Evolutionary conservation across 2,888 invertebrate genomes (phyloP), one percentile per base, ranked within the genome.

Genomic region (Ditylenchus weischeri): DNA sequence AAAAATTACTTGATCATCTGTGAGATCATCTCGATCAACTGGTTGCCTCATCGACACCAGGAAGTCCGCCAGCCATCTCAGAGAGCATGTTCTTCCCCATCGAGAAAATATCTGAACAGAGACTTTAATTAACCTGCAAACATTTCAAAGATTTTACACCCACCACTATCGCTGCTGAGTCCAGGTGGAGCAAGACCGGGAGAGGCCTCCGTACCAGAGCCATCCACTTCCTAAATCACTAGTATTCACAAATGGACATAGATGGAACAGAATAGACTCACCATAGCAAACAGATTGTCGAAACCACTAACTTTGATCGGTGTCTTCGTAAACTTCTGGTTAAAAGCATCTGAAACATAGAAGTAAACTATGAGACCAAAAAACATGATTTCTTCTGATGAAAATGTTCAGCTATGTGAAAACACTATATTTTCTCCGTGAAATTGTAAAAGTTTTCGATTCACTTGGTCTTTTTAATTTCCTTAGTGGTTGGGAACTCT

Each of bases 11-110:
- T 92, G 90, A 93, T 92, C 43, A 98, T 96, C 88, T 98, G 96
- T 5, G 95, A 92, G 85, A 96, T n/a, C n/a, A n/a, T n/a, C n/a
- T n/a, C n/a, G n/a, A n/a, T n/a, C n/a, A 98, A 84, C 95, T 95
- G 92, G 98, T 96, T 35, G 98, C 96, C 85, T 99, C 98, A 86
- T 99, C 98, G 82, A 98, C 96, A 54, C 98, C 98, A 62, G 98
- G 98, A 83, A 99, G 91, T 11, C 95, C 93, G 57, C 93, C 92
- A 50, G 96, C 88, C 78, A 98, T 89, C 85, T 96, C 96, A 85
- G 93, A 91, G 87, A 96, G 89, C 60, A 96, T 86, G 62, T 90
- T 89, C 85, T 91, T 91, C 57, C 88, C 88, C 79, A 91, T 89
- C 64, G 90, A 86, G 78, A 89, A 88, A 86, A 90, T 87, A 18